Percentiles rank a stretch among this genome's conserved stretches.
phyloP scores from a whole-genome alignment of 2,113 vertebrate species.

The Bubo bubo region DNA sequence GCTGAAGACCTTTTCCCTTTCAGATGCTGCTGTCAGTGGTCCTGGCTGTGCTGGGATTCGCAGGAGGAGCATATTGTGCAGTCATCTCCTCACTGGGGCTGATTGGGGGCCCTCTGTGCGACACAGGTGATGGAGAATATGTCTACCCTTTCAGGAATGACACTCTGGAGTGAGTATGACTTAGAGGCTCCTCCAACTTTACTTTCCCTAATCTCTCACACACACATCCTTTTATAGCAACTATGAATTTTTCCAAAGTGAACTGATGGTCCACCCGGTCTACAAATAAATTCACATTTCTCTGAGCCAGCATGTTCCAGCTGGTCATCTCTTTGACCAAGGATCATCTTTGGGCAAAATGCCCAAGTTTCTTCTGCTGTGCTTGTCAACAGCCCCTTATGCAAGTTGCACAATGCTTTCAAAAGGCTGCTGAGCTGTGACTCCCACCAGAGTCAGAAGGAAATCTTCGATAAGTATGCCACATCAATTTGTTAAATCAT shows the following conservation, averaged over 20 bases:
- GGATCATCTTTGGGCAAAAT: neutral
- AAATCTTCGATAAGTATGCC: neutral
- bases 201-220: neutral
- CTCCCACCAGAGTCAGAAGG: neutral
- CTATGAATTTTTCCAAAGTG: neutral
- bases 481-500: neutral
- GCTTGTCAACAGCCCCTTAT: neutral
- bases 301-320: neutral
- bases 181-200: neutral
- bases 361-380: neutral
- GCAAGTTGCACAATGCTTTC: neutral
- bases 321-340: neutral
- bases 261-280: neutral
- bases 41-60: constrained; percentile 13
- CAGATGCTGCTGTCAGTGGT: constrained; percentile 65
- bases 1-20: neutral
- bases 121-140: constrained; percentile 65
- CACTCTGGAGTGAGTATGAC: constrained; percentile 54
- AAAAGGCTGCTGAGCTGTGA: neutral
- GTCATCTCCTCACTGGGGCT: constrained; percentile 67
- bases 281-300: neutral
- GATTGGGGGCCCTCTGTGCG: constrained; percentile 56
- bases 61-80: constrained; percentile 21
- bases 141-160: constrained; percentile 69
- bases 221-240: neutral